These are phyloP conservation scores for Nemopilema nomurai DNA, from an alignment of 30 jellyfish, hydroid and myxozoan genomes.

Conservation along the genomic window DNA sequence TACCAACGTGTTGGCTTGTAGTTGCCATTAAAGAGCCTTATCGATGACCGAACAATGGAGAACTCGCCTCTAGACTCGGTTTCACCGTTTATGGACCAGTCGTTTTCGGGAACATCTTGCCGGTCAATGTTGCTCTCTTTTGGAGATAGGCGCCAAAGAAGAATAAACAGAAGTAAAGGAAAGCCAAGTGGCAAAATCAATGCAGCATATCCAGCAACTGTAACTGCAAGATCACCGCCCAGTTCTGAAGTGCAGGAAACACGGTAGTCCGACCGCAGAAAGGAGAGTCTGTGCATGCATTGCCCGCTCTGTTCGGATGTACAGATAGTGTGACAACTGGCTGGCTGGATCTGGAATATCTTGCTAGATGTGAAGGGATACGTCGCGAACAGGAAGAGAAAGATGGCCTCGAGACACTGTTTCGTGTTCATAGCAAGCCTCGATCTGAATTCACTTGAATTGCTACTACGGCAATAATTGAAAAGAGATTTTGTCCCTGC, in stretches of 20 bases:
- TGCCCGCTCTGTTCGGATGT: not conserved
- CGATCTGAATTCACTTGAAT: not conserved
- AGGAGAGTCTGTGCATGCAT: conserved; percentile 42
- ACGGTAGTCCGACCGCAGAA: conserved; percentile 59
- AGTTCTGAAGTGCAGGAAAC: conserved; percentile 35
- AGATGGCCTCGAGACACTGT: conserved; percentile 30
- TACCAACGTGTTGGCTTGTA: conserved; percentile 42
- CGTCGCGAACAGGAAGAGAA: conserved; percentile 58
- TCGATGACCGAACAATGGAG: conserved; percentile 11
- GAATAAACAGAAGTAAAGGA: conserved; percentile 39
- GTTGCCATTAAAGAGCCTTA: conserved; percentile 32
- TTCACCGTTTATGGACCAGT: not conserved
- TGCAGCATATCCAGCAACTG: conserved; percentile 22
- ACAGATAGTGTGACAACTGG: conserved; percentile 54
- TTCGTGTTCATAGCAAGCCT: not conserved
- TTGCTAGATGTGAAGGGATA: conserved; percentile 58
- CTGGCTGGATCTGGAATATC: conserved; percentile 51
- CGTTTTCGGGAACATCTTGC: not conserved
- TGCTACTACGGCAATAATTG: not conserved
- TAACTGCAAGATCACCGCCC: not conserved
- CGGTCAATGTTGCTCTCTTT: not conserved
- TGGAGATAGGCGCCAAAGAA: conserved; percentile 29
- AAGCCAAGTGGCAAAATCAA: conserved; percentile 55
- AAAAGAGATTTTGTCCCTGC: not conserved
- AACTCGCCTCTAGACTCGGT: too few species aligned